Conservation (phyloP, 2,888 invertebrate genomes). For the Heteropelma amictum region DNA sequence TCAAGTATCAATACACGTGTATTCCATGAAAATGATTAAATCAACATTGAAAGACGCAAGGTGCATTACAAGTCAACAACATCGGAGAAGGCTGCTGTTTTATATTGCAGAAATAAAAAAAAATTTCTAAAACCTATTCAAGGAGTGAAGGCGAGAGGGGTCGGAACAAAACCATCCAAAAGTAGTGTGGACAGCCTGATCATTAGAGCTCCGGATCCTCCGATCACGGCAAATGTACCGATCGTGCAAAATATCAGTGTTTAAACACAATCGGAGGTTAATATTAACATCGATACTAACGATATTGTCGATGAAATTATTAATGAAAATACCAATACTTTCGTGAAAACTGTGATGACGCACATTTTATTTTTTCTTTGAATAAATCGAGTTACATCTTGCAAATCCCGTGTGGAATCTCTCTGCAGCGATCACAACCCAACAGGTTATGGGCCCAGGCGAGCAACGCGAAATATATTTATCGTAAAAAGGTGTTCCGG, state of each 20-base stretch:
- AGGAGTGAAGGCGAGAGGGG: neutral
- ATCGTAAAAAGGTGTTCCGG: too few relatives aligned
- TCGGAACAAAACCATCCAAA: neutral
- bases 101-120: neutral
- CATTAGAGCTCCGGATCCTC: neutral
- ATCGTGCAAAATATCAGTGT: neutral
- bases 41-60: neutral
- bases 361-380: neutral
- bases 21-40: neutral
- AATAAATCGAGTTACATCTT: neutral
- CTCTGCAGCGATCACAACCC: too few relatives aligned
- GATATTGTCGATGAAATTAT: neutral
- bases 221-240: neutral
- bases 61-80: neutral
- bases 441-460: constrained; percentile 20
- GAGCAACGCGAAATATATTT: neutral
- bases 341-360: neutral
- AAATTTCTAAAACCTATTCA: neutral
- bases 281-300: neutral
- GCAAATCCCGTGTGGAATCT: neutral
- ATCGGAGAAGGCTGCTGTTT: neutral
- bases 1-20: neutral
- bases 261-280: neutral
- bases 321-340: neutral
- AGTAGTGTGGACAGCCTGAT: neutral